Base-by-base conservation (phyloP, 2,888 invertebrate species). In the Bombylius discolor region DNA sequence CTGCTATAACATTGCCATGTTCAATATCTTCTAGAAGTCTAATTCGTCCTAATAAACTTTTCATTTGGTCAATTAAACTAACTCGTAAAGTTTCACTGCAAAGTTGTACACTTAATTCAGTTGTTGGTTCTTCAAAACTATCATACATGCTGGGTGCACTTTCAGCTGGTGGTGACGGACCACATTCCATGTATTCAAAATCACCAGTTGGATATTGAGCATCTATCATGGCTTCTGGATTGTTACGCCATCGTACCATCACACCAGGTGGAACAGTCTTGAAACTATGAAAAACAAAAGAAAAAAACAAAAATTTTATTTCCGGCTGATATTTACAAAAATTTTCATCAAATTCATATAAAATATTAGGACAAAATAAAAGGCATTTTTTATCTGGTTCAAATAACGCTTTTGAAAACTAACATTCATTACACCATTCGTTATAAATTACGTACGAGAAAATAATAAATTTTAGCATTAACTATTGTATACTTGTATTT, bases 131-230 rank as follows among this genome's bases (percentile, higher is more conserved):
- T 68, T 84, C 85, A 66, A 87, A 87, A 74, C 85, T 87, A 69
- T 89, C 88, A 75, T 87, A 87, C 77, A 87, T 82, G 69, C 85
- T 85, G 62, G 87, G 85, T 49, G 86, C 85, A 72, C 86, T 86
- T 72, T 89, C 88, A 57, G 87, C 84, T 39, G 87, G 87, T 9
- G 87, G 87, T 23, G 87, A 85, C 46, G 85, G 85, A 56, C 87
- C 87, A 65, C 84, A 85, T 70, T 87, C 85, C 78, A 87, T 85
- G 72, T 84, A 86, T 72, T 84, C 84, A 70, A 84, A 83, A 72
- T 84, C 84, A 61, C 72, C 72, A 64, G 83, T 80, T 59, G 84
- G 82, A 68, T 79, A 81, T 68, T 83, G 83, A 60, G 84, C 79
- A 68, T 84, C 84, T 64, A 84, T 77, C 70, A 81, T 73, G 60